Evolutionary conservation across 2,797 vertebrate genomes (phyloP).

Genomic region (Trachops cirrhosus): DNA sequence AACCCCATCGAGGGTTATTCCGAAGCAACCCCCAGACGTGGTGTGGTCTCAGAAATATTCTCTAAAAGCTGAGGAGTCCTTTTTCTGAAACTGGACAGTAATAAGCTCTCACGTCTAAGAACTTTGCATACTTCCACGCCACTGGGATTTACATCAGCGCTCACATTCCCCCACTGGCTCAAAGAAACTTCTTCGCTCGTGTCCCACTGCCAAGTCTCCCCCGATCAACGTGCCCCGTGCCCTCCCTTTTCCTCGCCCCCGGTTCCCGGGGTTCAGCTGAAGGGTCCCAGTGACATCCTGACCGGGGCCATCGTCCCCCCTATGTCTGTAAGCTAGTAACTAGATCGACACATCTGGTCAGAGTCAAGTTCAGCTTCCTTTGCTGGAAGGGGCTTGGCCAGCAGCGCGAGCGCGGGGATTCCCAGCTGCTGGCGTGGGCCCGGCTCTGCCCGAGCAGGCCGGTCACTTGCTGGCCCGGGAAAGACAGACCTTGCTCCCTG

Average conservation of each 20-base stretch:
- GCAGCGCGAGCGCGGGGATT: background rate
- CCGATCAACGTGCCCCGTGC: background rate
- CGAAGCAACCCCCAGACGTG: background rate
- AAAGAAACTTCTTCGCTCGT: background rate
- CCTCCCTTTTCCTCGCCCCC: background rate
- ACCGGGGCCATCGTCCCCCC: too few species aligned
- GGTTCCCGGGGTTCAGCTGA: background rate
- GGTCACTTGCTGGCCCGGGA: background rate
- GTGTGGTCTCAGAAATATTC: background rate
- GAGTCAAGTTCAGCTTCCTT: background rate
- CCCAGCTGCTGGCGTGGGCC: too few species aligned
- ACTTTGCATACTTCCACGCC: background rate
- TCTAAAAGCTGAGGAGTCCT: background rate
- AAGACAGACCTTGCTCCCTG: background rate
- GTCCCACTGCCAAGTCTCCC: background rate
- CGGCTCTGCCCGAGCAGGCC: too few species aligned
- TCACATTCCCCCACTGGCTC: background rate
- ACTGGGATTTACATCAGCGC: too few species aligned
- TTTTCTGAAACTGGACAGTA: background rate
- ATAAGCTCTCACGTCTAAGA: background rate
- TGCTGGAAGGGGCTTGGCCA: background rate
- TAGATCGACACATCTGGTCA: background rate
- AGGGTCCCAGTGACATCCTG: background rate
- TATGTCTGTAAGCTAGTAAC: background rate
- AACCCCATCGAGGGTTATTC: fast-evolving